Base-by-base conservation (phyloP, 2,888 invertebrate genomes). In the Poecilobothrus nobilitatus region DNA sequence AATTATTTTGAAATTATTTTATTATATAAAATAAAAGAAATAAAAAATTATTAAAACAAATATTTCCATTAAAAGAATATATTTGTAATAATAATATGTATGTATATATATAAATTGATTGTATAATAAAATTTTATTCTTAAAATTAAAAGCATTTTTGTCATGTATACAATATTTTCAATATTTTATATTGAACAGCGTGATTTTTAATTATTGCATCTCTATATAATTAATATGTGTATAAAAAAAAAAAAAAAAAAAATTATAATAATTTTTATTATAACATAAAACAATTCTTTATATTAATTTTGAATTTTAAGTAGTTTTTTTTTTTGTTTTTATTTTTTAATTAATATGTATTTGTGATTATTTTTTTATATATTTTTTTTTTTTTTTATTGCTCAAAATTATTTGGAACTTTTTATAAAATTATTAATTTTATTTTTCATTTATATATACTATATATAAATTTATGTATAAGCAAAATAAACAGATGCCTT, bases 401-500 rank as follows among this genome's bases (percentile, higher is more conserved):
- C 15, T 41, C 15, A 18, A n/a, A 53, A 53, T 1, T 18, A 53
- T 53, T 12, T 12, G 18, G 1, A 53, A 53, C 8, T 37, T 53
- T 53, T 6, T 18, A 53, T 18, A 53, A 18, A 15, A 53, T 53
- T 53, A 3, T 12, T 10, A 4, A 53, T 53, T 53, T 53, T n/a
- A n/a, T n/a, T 53, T 18, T 53, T 53, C 37, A n/a, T 53, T 53
- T 53, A 18, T 53, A n/a, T 27, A 53, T 12, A 53, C 18, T 53
- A 2, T 18, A 18, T 18, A 12, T 53, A 27, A 27, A 27, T 18
- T 53, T 53, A 12, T 53, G 3, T 12, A 53, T 53, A 53, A 53
- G 53, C 53, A 53, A 53, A 53, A 53, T 53, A 53, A 53, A 53
- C 53, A 53, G 53, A 53, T 53, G 53, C 53, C 53, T 53, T 53